These are phyloP conservation scores for Protobothrops flavoviridis DNA, from an alignment of 2,113 vertebrate species.

Conservation along the genomic window DNA sequence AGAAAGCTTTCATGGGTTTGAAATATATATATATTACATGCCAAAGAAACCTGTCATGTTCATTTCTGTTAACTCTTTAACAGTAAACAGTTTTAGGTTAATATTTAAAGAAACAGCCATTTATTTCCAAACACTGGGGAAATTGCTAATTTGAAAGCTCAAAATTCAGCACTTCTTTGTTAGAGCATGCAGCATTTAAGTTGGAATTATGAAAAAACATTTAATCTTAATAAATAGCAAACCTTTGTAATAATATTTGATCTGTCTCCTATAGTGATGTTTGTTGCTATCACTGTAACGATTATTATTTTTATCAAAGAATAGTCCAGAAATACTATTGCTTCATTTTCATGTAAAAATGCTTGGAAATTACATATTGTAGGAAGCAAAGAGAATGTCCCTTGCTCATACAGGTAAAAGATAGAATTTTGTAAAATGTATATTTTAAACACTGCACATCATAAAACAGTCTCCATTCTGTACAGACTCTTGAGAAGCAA, in stretches of 20 bases:
- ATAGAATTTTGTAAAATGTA: conserved; percentile 48
- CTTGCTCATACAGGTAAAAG: conserved; percentile 40
- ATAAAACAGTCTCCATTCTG: conserved; percentile 54
- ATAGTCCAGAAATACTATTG: conserved; percentile 33
- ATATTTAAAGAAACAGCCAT: conserved; percentile 51
- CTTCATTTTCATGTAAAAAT: conserved; percentile 45
- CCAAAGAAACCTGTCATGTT: neutral
- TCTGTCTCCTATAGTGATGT: conserved; percentile 26
- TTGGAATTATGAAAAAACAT: conserved; percentile 36
- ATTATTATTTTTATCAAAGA: conserved; percentile 22
- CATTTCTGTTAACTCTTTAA: conserved; percentile 34
- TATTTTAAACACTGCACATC: conserved; percentile 51
- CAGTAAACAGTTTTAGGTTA: conserved; percentile 34
- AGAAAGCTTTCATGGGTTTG: conserved; percentile 52
- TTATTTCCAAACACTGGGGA: conserved; percentile 22
- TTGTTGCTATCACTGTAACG: conserved; percentile 32
- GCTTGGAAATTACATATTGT: conserved; percentile 32
- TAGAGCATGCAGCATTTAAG: conserved; percentile 32
- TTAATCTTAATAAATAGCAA: conserved; percentile 50
- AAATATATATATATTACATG: conserved; percentile 16
- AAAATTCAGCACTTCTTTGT: conserved; percentile 42
- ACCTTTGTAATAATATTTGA: conserved; percentile 38
- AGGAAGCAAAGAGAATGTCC: conserved; percentile 38
- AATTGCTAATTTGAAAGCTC: conserved; percentile 46
- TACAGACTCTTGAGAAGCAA: conserved; percentile 63